Evolutionary conservation across 2,888 invertebrate species (phyloP), one percentile per base, ranked within the genome.

Genomic region (Noctua comes): DNA sequence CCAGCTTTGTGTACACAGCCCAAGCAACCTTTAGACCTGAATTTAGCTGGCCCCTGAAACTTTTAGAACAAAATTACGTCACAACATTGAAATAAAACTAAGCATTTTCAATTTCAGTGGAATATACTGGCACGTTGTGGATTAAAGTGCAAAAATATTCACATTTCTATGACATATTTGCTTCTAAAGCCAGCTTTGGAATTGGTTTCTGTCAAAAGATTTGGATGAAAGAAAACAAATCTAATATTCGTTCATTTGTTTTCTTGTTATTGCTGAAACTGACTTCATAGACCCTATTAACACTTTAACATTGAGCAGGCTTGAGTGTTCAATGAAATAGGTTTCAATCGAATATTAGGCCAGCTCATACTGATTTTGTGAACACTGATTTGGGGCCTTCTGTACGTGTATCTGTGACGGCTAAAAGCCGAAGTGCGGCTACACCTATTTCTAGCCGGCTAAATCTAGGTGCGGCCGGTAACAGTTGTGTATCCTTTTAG

Each of bases 41-140:
- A 80, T 75, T 71, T 59, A 70, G 36, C 48, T 43, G 62, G 64
- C 40, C 80, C 65, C 64, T 73, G 48, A 59, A 77, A 73, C 59
- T 65, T 68, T 59, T 43, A 62, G 51, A 76, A 69, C 77, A 70
- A 81, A 83, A 85, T 77, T 80, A 64, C 64, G 48, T 83, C 86
- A 82, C 72, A 68, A 36, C 59, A 75, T 62, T 80, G 68, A 80
- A 88, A 85, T 82, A 84, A 88, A 87, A 84, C 66, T 75, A 77
- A 79, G 68, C 40, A 76, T 82, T 82, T 85, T 86, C 78, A 82
- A 82, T 86, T 78, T 62, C 70, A 79, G 65, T 71, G n/a, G 16
- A 70, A 70, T 75, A 69, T 54, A 65, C 40, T 59, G 31, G 31
- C 59, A 69, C 54, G 40, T 40, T 43, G 21, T 40, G 48, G 51